Conservation (phyloP, 2,888 invertebrate genomes). For the Sphaerophoria rueppellii region DNA sequence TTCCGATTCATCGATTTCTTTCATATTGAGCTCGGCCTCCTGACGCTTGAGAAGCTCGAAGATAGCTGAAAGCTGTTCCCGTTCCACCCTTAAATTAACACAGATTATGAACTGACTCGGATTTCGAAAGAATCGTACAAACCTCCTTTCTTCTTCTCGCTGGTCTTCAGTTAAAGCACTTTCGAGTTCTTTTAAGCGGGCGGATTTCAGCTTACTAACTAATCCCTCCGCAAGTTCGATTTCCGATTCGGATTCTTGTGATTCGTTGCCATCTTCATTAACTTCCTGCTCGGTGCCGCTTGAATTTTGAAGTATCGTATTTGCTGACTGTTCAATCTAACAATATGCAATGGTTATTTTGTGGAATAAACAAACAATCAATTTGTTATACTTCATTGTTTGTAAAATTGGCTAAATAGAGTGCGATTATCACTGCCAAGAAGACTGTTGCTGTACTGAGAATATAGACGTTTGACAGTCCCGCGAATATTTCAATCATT, state of each 20-base stretch:
- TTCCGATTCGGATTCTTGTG: conserved; percentile 73
- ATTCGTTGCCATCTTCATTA: conserved; percentile 73
- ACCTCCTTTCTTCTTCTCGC: conserved; percentile 77
- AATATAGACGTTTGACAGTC: conserved; percentile 75
- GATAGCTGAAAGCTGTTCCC: conserved; percentile 82
- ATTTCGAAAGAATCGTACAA: neutral
- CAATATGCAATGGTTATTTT: neutral
- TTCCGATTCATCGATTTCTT: conserved; percentile 79
- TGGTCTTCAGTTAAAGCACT: conserved; percentile 76
- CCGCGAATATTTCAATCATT: conserved; percentile 65
- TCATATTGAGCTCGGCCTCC: conserved; percentile 82
- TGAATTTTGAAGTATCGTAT: neutral
- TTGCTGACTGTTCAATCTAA: conserved; percentile 27
- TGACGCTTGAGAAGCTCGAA: conserved; percentile 82
- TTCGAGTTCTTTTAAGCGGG: conserved; percentile 76
- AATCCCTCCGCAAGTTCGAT: conserved; percentile 66
- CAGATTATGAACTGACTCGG: too few species aligned
- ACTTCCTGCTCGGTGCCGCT: conserved; percentile 6
- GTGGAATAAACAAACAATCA: too few species aligned
- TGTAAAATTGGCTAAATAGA: conserved; percentile 76
- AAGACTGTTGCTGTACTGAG: conserved; percentile 76
- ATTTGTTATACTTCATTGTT: conserved; percentile 73
- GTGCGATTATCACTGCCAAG: conserved; percentile 76
- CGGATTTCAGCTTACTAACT: conserved; percentile 77
- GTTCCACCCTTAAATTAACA: conserved; percentile 79